Evolutionary conservation across 2,888 invertebrate genomes (phyloP).

Genomic region (Apoda limacodes): DNA sequence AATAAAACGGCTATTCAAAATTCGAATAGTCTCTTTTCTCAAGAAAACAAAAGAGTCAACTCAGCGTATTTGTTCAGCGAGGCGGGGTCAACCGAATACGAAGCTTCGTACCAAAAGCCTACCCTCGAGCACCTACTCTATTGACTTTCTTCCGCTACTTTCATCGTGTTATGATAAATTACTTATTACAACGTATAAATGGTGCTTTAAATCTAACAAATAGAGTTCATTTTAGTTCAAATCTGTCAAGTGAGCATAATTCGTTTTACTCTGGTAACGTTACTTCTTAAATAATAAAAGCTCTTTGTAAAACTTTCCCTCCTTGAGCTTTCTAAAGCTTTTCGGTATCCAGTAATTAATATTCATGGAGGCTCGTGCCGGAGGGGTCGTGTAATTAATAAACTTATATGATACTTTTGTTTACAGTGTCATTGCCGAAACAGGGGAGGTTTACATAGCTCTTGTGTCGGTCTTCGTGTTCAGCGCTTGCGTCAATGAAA

Average conservation of each 20-base stretch:
- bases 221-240: conserved; percentile 29
- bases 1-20: too few species aligned
- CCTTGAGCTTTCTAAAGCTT: conserved; percentile 67
- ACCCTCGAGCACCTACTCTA: conserved; percentile 63
- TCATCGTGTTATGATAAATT: conserved; percentile 65
- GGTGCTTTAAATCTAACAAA: conserved; percentile 22
- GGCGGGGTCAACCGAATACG: conserved; percentile 37
- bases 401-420: conserved; percentile 71
- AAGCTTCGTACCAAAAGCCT: conserved; percentile 40
- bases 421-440: conserved; percentile 64
- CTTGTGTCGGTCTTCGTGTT: conserved; percentile 25
- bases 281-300: conserved; percentile 69
- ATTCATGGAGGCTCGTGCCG: conserved; percentile 65
- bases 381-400: conserved; percentile 69
- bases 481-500: conserved; percentile 25
- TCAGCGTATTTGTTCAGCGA: conserved; percentile 39
- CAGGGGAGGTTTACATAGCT: conserved; percentile 22
- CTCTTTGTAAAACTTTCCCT: conserved; percentile 70
- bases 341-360: conserved; percentile 69
- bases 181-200: conserved; percentile 24
- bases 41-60: conserved; percentile 19
- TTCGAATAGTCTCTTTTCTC: conserved; percentile 12
- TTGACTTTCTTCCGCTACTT: conserved; percentile 68
- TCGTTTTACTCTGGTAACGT: conserved; percentile 57
- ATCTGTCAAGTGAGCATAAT: conserved; percentile 39